Evolutionary conservation across 53 echinoderm and acorn worm species (phyloP).

Genomic region (Holothuria scabra): DNA sequence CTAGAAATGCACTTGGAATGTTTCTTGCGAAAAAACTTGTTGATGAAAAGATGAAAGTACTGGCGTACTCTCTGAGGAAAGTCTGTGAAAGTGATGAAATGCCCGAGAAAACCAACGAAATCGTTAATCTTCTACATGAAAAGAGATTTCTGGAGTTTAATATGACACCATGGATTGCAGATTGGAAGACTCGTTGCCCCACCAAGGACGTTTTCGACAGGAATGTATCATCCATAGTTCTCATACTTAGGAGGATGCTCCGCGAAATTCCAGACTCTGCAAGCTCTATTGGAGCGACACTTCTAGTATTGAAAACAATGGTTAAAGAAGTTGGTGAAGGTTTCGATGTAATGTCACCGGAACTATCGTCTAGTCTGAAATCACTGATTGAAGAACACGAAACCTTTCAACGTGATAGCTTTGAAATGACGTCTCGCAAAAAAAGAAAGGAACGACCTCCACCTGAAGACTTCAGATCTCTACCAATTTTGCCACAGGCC

Average conservation of each 20-base stretch:
- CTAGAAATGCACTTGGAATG: too few species aligned
- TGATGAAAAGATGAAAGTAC: too few species aligned
- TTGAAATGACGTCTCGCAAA: neutral
- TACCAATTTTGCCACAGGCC: slow-evolving; percentile 58
- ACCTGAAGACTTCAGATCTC: slow-evolving; percentile 38
- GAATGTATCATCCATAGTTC: neutral
- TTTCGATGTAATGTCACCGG: neutral
- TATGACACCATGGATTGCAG: slow-evolving; percentile 23
- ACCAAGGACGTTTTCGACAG: neutral
- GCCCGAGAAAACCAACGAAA: neutral
- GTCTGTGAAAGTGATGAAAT: neutral
- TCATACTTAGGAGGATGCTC: neutral
- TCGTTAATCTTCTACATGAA: neutral
- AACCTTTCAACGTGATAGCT: neutral
- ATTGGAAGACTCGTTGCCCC: neutral
- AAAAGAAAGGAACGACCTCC: neutral
- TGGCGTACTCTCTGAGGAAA: too few species aligned
- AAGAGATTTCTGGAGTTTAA: slow-evolving; percentile 27
- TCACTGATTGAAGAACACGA: neutral
- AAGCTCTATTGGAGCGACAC: neutral
- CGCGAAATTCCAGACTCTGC: neutral
- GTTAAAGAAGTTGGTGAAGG: neutral
- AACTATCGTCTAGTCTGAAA: neutral
- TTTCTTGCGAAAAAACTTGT: too few species aligned
- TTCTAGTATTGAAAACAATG: neutral